Evolutionary conservation across 1,140 invertebrate species (phyloP).

Genomic region (Pemphigus obesinymphae): DNA sequence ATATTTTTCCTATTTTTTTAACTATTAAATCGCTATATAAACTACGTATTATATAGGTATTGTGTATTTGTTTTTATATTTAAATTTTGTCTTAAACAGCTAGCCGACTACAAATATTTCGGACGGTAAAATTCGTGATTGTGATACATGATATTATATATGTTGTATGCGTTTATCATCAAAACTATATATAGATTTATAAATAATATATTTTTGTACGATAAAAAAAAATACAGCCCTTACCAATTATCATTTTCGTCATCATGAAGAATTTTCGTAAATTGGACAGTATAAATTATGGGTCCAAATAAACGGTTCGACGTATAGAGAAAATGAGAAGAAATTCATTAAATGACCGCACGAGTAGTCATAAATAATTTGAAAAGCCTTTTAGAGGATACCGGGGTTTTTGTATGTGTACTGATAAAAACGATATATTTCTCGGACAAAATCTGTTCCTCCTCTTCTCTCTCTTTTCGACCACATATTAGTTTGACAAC

Average conservation of each 20-base stretch:
- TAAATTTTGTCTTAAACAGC: no score
- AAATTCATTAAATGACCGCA: conserved; percentile 39
- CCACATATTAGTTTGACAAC: conserved; percentile 34
- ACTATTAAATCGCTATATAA: no score
- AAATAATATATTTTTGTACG: no score
- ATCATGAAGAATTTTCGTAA: background rate
- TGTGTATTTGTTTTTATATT: no score
- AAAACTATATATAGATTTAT: background rate
- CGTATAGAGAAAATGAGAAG: conserved; percentile 7
- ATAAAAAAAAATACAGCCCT: background rate
- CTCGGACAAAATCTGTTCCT: conserved; percentile 3
- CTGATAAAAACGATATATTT: conserved; percentile 38
- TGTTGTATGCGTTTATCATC: background rate
- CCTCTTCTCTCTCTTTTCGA: background rate
- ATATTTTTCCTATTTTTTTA: no score
- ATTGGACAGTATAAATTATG: conserved; percentile 1
- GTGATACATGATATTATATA: no score
- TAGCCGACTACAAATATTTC: background rate
- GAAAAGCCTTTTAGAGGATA: conserved; percentile 12
- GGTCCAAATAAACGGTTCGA: background rate
- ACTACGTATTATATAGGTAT: no score
- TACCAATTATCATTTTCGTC: background rate
- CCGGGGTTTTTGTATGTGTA: background rate
- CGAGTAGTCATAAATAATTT: conserved; percentile 38
- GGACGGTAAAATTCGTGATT: background rate